Base-by-base conservation (phyloP, 2,113 vertebrate genomes). In the Corythornis vintsioides region DNA sequence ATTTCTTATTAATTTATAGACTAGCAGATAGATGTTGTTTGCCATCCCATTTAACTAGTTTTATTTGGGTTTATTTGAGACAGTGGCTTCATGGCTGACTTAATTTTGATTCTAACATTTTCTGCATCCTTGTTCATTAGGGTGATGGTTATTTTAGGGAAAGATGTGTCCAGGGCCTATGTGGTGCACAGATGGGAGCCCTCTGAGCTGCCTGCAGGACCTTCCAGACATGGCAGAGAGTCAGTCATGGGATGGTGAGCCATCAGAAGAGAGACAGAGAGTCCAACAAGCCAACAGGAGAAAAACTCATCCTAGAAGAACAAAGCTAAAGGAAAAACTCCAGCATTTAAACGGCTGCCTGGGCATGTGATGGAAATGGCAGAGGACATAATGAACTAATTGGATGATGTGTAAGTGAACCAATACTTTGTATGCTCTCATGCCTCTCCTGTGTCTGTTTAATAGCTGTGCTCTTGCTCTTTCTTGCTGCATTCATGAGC, bases 241-340 rank as follows among this genome's bases (percentile, higher is more conserved):
- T 67, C 0, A 0, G n/a, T 45, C 31, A 50, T 7, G 10, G 73
- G n/a, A 21, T 28, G 4, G 1, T 0, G 5, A 29, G 29, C 5
- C 42, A 35, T 83, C 3, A 1, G 65, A 73, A 42, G 24, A 64
- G 17, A 77, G 33, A 52, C 28, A 28, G 25, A 10, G 33, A 81
- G n/a, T 83, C 28, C 73, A 86, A 48, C 24, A 33, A 69, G 43
- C 6, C 67, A 76, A 42, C 7, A 50, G 55, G 72, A 76, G 67
- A 45, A 45, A 76, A 52, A 89, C 55, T 10, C 25, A 61, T 50
- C 38, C 35, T 60, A 31, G 38, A 70, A 88, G 33, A 70, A 74
- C 45, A 76, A 64, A 83, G 25, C 45, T 18, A 52, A 71, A 83
- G 66, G 26, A 45, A 82, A 72, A 79, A 18, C 12, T 74, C 15